Base-by-base conservation (phyloP, 2,888 invertebrate species). In the Scelioninae gen. 1 region DNA sequence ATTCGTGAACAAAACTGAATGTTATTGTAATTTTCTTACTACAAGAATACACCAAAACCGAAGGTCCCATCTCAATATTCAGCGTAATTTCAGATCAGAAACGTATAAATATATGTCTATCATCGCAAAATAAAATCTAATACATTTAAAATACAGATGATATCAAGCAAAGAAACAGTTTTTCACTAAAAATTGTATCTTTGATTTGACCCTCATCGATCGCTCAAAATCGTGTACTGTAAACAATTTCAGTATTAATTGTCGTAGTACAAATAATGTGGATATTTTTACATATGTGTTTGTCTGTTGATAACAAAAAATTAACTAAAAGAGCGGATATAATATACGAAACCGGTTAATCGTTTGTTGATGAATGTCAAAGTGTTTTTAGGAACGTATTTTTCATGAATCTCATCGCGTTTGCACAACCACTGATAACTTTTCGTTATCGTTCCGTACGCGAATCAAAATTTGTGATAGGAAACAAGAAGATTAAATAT, bases 161-260 rank as follows among this genome's bases (percentile, higher is more conserved):
- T 15, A 15, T 47, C 16, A 9, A 47, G 7, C 16, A 47, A 9
- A 16, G 16, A 23, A 1, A 23, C 23, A 23, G 23, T n/a, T n/a
- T n/a, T n/a, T n/a, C n/a, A n/a, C n/a, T n/a, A n/a, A n/a, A n/a
- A n/a, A 23, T 23, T 23, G 23, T 23, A 23, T 23, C 23, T 23
- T 23, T 23, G 9, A 38, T 10, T 38, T 38, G 11, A 11, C 1
- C 3, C 9, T 38, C 8, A 5, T 8, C 38, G 47, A 13, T 76
- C 75, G 81, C 81, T 81, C 81, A 81, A 80, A 80, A 40, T 7
- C 43, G 49, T 62, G 51, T 55, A 63, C 38, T 55, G 62, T 68
- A 45, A 75, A 83, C 63, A 23, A 75, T 79, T 79, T 79, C 83
- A 83, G 79, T 83, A 83, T 83, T 83, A 83, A 71, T 75, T 71